phyloP scores from a whole-genome alignment of 2,888 invertebrate genomes.

The Phania funesta region DNA sequence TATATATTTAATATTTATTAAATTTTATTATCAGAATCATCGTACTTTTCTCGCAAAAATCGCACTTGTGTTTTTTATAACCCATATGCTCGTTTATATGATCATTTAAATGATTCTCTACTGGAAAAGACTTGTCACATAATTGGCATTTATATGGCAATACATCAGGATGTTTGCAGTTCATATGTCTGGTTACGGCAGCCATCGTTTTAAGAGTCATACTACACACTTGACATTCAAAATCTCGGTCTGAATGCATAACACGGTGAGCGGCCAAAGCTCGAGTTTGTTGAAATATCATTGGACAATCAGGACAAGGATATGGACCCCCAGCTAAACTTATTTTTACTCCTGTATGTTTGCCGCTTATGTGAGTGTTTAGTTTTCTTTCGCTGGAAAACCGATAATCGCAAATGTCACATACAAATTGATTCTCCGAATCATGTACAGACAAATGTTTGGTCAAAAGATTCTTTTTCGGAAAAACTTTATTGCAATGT shows the following conservation, averaged over 20 bases:
- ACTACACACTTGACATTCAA: constrained; percentile 81
- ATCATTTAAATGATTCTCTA: constrained; percentile 56
- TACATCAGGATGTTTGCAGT: constrained; percentile 56
- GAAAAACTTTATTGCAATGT: constrained; percentile 81
- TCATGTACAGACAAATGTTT: constrained; percentile 75
- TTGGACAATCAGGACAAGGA: constrained; percentile 50
- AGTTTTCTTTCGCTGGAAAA: constrained; percentile 52
- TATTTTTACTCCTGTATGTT: constrained; percentile 31
- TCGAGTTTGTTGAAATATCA: constrained; percentile 54
- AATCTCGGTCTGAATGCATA: constrained; percentile 52
- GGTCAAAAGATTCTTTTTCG: constrained; percentile 79
- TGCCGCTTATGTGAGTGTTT: constrained; percentile 46
- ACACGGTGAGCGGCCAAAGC: constrained; percentile 46
- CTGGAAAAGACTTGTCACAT: constrained; percentile 59
- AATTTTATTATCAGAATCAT: neutral
- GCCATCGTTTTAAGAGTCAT: constrained; percentile 78
- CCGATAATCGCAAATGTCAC: constrained; percentile 70
- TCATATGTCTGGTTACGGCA: constrained; percentile 81
- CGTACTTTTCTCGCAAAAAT: constrained; percentile 62
- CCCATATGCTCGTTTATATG: constrained; percentile 61
- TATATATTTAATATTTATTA: neutral
- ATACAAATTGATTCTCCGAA: constrained; percentile 73
- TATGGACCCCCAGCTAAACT: constrained; percentile 51
- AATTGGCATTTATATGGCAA: constrained; percentile 59
- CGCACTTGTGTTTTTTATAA: constrained; percentile 52